A percentile compares a stretch with the other conserved stretches of the same genome.
phyloP scores from a whole-genome alignment of 2,113 vertebrate genomes.

The Ammodramus savannarum region DNA sequence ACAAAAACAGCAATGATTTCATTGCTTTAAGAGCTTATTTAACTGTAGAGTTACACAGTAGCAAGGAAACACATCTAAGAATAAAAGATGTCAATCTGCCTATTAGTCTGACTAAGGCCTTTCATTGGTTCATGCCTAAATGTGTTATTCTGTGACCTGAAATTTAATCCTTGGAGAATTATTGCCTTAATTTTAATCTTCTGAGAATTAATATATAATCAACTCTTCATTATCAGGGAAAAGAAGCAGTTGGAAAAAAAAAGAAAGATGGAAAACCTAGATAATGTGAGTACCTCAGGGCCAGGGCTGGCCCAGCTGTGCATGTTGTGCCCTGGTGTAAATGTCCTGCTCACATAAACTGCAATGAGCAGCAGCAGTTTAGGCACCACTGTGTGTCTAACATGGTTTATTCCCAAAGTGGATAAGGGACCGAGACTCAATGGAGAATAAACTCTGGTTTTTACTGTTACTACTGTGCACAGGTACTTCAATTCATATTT shows the following conservation, averaged over 20 bases:
- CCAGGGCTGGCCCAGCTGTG: fast-evolving
- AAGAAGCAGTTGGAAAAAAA: background rate
- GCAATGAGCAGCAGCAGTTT: background rate
- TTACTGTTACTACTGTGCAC: background rate
- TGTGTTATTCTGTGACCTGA: background rate
- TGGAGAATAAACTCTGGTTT: background rate
- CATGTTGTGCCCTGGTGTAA: fast-evolving
- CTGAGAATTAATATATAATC: background rate
- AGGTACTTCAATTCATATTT: background rate
- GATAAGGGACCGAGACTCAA: background rate
- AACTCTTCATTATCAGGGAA: background rate
- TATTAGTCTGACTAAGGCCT: background rate
- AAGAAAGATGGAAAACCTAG: background rate
- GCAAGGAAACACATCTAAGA: background rate
- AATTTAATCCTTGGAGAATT: background rate
- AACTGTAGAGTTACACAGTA: background rate
- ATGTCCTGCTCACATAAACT: background rate
- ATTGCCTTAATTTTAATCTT: background rate
- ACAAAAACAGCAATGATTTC: constrained; percentile 26
- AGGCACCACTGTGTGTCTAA: background rate
- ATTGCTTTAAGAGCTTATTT: background rate
- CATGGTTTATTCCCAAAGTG: background rate
- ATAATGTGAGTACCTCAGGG: background rate
- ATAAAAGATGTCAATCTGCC: background rate
- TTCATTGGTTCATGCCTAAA: background rate